A percentile compares a stretch with the other conserved stretches of the same genome.
These are phyloP conservation scores for Empidonax traillii DNA, from an alignment of 2,113 vertebrate species.

Conservation along the genomic window DNA sequence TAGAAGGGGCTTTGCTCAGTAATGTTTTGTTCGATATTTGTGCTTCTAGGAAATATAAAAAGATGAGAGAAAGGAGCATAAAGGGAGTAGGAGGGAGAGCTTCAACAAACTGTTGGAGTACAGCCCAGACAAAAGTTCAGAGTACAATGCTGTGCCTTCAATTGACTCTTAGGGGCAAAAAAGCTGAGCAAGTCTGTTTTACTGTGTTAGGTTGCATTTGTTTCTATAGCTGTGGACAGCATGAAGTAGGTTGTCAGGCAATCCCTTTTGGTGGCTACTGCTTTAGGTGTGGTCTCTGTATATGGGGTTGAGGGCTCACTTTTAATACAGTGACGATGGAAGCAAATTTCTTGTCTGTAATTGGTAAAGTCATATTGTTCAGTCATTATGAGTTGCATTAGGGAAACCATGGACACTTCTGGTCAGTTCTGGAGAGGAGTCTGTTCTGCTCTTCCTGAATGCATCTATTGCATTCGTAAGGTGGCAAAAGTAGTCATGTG, in stretches of 20 bases:
- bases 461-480: background rate
- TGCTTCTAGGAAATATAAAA: background rate
- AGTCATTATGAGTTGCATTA: background rate
- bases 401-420: background rate
- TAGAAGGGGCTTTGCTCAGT: background rate
- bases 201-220: accelerated
- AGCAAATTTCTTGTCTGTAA: background rate
- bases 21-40: background rate
- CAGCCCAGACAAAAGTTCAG: background rate
- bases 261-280: background rate
- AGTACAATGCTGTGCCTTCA: background rate
- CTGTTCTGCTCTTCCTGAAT: background rate
- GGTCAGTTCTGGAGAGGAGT: background rate
- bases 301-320: background rate
- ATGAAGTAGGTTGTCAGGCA: background rate
- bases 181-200: background rate
- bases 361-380: background rate
- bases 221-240: background rate
- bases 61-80: background rate
- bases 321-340: background rate
- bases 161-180: background rate
- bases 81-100: background rate
- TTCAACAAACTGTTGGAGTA: background rate
- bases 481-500: background rate
- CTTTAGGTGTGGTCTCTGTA: background rate